phyloP scores from a whole-genome alignment of 2,113 vertebrate genomes.

The Zeus faber region DNA sequence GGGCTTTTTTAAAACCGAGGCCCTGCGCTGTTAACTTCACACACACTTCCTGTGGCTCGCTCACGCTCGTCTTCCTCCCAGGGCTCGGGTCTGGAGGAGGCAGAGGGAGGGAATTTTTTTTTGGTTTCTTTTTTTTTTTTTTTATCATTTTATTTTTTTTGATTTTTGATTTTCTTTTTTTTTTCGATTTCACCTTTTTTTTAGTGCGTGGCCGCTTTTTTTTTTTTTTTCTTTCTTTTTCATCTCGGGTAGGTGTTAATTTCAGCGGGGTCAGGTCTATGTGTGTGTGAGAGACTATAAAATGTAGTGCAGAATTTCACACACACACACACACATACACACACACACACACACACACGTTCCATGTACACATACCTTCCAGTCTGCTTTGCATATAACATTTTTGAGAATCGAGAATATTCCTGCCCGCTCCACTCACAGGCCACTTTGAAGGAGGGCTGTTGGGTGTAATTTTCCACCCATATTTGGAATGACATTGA shows the following conservation, averaged over 20 bases:
- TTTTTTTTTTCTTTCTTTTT: too few species aligned
- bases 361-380: too few species aligned
- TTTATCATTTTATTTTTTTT: not conserved
- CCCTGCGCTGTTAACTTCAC: slow-evolving; percentile 78
- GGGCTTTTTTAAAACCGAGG: slow-evolving; percentile 81
- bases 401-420: too few species aligned
- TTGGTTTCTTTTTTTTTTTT: not conserved
- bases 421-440: slow-evolving; percentile 31
- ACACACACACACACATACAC: too few species aligned
- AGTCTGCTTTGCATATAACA: too few species aligned
- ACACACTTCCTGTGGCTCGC: slow-evolving; percentile 72
- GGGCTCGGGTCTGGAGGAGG: not conserved
- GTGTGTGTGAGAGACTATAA: too few species aligned
- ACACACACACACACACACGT: too few species aligned
- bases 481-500: slow-evolving; percentile 73
- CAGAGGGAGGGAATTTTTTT: not conserved
- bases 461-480: slow-evolving; percentile 67
- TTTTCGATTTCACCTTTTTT: too few species aligned
- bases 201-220: too few species aligned
- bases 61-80: slow-evolving; percentile 31
- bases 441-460: slow-evolving; percentile 59
- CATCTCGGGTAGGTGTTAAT: too few species aligned
- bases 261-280: too few species aligned
- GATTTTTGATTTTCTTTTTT: not conserved
- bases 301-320: too few species aligned